Evolutionary conservation across 2,113 vertebrate species (phyloP), one percentile per base, ranked within the genome.

Genomic region (Bos taurus): DNA sequence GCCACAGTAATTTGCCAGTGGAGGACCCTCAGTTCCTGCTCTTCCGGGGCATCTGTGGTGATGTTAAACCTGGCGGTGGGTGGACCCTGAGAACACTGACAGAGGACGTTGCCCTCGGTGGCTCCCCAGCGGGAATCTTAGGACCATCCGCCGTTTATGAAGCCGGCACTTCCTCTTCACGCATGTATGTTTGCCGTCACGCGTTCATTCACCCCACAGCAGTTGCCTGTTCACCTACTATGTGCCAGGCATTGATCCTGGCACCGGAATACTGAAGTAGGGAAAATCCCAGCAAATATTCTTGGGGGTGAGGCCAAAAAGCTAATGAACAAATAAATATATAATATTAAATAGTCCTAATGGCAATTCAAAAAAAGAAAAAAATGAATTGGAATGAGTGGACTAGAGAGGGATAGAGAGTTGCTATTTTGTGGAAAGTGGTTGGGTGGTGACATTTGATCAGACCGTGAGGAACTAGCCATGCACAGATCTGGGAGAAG

Each of bases 101-200:
- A 5, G 74, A 81, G 48, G 28, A 40, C 2, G 1, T 23, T 60
- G 48, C 57, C 46, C 48, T 56, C 6, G 11, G 2, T 23, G 28
- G n/a, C 40, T 7, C 46, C 17, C 60, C 80, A 19, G 0, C 16
- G 7, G 17, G 40, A 48, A 5, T 19, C 54, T 21, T 25, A 4
- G 17, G n/a, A n/a, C 25, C 88, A 36, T 8, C 25, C 19, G 4
- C 33, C 33, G 1, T 2, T 2, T 1, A 3, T 0, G 36, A 82
- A 56, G 46, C 56, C 6, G 3, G 7, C 19, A 19, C 83, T 52
- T 74, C 23, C 52, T 52, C 43, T 77, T 48, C 21, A 0, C 2
- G 6, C 26, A 26, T 25, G 8, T 7, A 4, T 46, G 1, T 50
- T 40, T 80, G 15, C 4, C 0, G 46, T 14, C 9, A 1, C 3